Percentiles rank a stretch among this genome's conserved stretches.
phyloP scores from a whole-genome alignment of 1,140 invertebrate species.

The Musca vetustissima region DNA sequence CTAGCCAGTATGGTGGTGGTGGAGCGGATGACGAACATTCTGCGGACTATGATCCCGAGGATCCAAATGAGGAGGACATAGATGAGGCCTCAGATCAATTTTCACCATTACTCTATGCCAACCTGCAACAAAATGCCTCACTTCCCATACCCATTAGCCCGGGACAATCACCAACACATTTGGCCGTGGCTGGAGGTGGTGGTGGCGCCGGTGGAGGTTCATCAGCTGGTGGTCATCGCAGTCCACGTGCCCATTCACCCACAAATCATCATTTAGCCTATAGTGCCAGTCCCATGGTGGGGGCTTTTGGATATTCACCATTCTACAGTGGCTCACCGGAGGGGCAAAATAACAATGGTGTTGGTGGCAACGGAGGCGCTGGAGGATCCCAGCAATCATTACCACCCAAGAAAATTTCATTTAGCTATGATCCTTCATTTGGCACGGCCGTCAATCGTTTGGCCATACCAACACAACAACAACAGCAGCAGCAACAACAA shows the following conservation, averaged over 20 bases:
- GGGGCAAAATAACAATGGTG: slow-evolving; percentile 14
- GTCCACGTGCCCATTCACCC: slow-evolving; percentile 12
- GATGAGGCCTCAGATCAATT: slow-evolving; percentile 51
- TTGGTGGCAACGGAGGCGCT: no score
- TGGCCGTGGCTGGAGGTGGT: neutral
- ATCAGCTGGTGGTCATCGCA: slow-evolving; percentile 1
- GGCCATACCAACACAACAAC: slow-evolving; percentile 17
- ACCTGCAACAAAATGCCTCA: slow-evolving; percentile 30
- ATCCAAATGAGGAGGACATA: slow-evolving; percentile 19
- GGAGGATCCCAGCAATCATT: neutral
- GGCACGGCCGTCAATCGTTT: slow-evolving; percentile 37
- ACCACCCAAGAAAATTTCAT: slow-evolving; percentile 28
- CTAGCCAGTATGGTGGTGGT: neutral
- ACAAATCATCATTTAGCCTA: slow-evolving; percentile 31
- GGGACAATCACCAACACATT: slow-evolving; percentile 47
- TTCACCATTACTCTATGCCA: slow-evolving; percentile 43
- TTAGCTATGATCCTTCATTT: slow-evolving; percentile 47
- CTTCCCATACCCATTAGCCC: slow-evolving; percentile 48
- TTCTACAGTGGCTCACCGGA: slow-evolving; percentile 51
- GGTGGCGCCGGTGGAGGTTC: neutral
- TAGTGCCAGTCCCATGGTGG: slow-evolving; percentile 46
- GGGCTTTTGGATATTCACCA: slow-evolving; percentile 40
- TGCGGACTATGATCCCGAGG: no score
- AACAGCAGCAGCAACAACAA: slow-evolving; percentile 24
- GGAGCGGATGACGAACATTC: neutral